Conservation (phyloP, 2,113 vertebrate species). For the Mesocricetus auratus region DNA sequence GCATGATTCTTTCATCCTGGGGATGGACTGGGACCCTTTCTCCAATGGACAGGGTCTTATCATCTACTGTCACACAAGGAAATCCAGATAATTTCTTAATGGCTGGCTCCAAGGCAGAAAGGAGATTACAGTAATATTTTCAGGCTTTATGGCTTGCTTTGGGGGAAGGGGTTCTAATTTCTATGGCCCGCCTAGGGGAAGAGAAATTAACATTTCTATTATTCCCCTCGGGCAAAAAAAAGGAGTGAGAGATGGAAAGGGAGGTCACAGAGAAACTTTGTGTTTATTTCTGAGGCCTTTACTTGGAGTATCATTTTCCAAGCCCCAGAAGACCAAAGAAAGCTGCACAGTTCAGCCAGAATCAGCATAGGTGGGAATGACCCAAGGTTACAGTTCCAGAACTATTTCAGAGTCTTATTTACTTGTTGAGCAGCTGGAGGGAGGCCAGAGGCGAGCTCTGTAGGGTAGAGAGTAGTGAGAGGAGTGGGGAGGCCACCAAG, state of each 20-base stretch:
- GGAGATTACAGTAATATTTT: constrained; percentile 34
- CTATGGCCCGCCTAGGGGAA: not conserved
- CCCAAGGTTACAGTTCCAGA: not conserved
- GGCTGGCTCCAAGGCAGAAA: not conserved
- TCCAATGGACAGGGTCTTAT: not conserved
- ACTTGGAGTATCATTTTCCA: not conserved
- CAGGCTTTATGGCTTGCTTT: not conserved
- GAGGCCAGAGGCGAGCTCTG: not conserved
- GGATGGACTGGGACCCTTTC: not conserved
- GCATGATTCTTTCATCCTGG: not conserved
- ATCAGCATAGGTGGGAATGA: not conserved
- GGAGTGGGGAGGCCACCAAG: not conserved
- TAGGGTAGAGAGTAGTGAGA: not conserved
- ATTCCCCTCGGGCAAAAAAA: not conserved
- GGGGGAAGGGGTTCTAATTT: not conserved
- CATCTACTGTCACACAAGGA: not conserved
- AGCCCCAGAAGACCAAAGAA: not conserved
- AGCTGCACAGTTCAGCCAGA: constrained; percentile 36
- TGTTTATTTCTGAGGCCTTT: not conserved
- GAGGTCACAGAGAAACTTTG: not conserved
- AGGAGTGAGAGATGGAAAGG: not conserved
- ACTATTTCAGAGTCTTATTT: constrained; percentile 15
- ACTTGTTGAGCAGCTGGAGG: not conserved
- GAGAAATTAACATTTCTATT: not conserved
- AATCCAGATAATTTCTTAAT: constrained; percentile 20